Evolutionary conservation across 30 jellyfish, hydroid and myxozoan genomes (phyloP).

Genomic region (Hydractinia echinata): DNA sequence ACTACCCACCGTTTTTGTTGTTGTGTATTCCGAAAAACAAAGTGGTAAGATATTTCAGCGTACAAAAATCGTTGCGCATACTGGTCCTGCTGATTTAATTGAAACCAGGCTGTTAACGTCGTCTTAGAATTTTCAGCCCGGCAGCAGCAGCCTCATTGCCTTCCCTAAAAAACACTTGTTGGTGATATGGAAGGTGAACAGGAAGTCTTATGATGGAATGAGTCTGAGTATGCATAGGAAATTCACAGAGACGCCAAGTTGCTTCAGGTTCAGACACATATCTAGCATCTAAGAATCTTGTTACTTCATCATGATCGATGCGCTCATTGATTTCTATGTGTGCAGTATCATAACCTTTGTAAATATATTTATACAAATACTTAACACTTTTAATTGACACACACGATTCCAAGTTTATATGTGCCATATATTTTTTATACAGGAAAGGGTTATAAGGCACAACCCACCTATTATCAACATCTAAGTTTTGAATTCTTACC

Average conservation of each 20-base stretch:
- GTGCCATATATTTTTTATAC: slow-evolving; percentile 36
- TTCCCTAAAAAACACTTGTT: slow-evolving; percentile 33
- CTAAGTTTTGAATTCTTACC: neutral
- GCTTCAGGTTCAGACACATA: slow-evolving; percentile 59
- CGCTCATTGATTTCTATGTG: slow-evolving; percentile 38
- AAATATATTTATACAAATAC: slow-evolving; percentile 49
- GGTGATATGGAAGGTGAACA: slow-evolving; percentile 53
- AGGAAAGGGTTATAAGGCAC: slow-evolving; percentile 56
- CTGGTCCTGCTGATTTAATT: slow-evolving; percentile 28
- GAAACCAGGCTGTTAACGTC: slow-evolving; percentile 50
- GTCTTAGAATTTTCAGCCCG: neutral
- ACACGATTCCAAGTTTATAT: slow-evolving; percentile 53
- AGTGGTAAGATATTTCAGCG: slow-evolving; percentile 41
- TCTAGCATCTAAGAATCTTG: slow-evolving; percentile 30
- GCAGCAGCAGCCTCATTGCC: slow-evolving; percentile 24
- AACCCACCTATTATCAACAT: slow-evolving; percentile 49
- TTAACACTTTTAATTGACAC: slow-evolving; percentile 30
- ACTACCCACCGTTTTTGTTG: slow-evolving; percentile 6
- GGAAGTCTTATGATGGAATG: slow-evolving; percentile 54
- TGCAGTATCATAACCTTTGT: slow-evolving; percentile 59
- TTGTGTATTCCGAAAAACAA: neutral
- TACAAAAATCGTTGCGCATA: slow-evolving; percentile 33
- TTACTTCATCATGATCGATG: slow-evolving; percentile 60
- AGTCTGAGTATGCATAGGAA: slow-evolving; percentile 21
- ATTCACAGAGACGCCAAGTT: slow-evolving; percentile 41